Conservation (phyloP, 2,113 vertebrate species). For the Boleophthalmus pectinirostris region DNA sequence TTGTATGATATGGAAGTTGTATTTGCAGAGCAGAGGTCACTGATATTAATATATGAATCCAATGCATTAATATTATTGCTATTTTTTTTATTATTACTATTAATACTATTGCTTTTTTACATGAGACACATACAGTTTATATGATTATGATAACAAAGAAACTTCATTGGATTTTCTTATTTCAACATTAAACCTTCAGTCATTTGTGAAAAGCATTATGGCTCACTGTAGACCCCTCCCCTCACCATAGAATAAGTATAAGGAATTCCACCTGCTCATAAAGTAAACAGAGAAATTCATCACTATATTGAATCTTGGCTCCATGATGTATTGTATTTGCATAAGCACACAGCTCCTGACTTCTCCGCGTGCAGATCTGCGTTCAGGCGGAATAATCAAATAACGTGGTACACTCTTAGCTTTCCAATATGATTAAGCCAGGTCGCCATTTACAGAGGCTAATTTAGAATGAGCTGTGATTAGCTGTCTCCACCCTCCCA, state of each 20-base stretch:
- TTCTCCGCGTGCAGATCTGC: slow-evolving; percentile 13
- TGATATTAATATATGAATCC: no score
- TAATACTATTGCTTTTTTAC: no score
- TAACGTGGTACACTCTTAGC: slow-evolving; percentile 36
- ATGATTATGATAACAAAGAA: no score
- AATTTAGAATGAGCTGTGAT: slow-evolving; percentile 60
- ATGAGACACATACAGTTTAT: no score
- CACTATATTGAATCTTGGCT: neutral
- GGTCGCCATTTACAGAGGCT: slow-evolving; percentile 45
- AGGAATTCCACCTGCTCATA: neutral
- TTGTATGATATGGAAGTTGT: no score
- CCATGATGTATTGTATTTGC: neutral
- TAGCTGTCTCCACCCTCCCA: slow-evolving; percentile 48
- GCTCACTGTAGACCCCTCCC: neutral
- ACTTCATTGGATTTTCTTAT: no score
- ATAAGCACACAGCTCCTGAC: neutral
- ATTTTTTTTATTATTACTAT: no score
- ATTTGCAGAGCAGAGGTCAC: no score
- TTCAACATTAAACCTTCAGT: no score
- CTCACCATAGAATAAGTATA: neutral
- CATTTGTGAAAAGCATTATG: neutral
- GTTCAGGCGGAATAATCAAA: slow-evolving; percentile 50
- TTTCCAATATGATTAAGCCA: slow-evolving; percentile 47
- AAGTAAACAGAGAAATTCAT: slow-evolving; percentile 21
- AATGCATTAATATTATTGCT: no score